A percentile compares a stretch with the other conserved stretches of the same genome.
phyloP scores from a whole-genome alignment of 2,113 vertebrate genomes.

The Colaptes auratus region DNA sequence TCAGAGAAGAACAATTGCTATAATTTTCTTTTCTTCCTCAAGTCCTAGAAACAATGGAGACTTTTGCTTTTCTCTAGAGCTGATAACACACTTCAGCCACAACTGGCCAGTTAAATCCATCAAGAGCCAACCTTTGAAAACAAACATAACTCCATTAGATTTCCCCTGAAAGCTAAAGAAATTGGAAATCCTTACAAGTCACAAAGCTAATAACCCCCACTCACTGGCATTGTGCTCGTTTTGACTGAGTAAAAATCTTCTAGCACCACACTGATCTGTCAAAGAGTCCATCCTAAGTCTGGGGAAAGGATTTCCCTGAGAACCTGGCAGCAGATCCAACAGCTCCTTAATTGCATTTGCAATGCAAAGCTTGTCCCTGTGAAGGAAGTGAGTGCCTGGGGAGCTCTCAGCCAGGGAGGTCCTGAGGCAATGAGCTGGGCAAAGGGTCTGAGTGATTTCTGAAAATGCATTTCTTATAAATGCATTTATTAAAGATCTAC shows the following conservation, averaged over 20 bases:
- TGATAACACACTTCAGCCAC: background rate
- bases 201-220: background rate
- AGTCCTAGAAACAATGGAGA: background rate
- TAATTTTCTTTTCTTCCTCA: too few species aligned
- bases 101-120: background rate
- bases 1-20: background rate
- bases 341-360: background rate
- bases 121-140: background rate
- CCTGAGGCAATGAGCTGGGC: background rate
- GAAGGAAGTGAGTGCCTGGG: background rate
- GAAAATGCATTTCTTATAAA: too few species aligned
- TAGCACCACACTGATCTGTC: background rate
- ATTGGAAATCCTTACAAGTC: background rate
- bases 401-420: background rate
- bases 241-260: background rate
- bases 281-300: background rate
- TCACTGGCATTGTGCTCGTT: background rate
- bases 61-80: background rate
- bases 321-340: background rate
- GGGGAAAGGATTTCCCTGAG: background rate
- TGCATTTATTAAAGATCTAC: too few species aligned
- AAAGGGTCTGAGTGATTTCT: background rate
- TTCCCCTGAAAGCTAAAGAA: background rate
- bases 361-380: background rate
- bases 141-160: background rate